phyloP scores from a whole-genome alignment of 2,797 vertebrate species.

The Sebastolobus alascanus region DNA sequence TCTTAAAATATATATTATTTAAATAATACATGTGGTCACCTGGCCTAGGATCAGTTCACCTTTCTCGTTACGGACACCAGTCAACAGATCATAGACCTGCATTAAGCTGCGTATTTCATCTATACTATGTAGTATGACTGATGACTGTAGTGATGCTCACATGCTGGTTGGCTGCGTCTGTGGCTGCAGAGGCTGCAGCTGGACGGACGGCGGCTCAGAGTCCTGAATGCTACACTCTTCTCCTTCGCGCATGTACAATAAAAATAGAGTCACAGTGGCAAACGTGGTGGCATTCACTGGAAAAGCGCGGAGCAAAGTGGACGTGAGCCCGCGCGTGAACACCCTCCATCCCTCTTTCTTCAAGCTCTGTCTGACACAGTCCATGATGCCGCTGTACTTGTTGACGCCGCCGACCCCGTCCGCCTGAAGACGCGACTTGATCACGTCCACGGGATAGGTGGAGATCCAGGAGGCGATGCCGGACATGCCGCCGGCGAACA shows the following conservation, averaged over 20 bases:
- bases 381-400: conserved; percentile 90
- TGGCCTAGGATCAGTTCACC: conserved; percentile 37
- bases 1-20: conserved; percentile 73
- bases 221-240: conserved; percentile 82
- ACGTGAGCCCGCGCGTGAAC: conserved; percentile 94
- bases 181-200: conserved; percentile 87
- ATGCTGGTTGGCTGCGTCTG: conserved; percentile 76
- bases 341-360: conserved; percentile 92
- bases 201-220: conserved; percentile 83
- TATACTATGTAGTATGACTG: neutral
- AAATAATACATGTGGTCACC: conserved; percentile 64
- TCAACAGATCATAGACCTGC: conserved; percentile 43
- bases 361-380: conserved; percentile 93
- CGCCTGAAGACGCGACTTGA: conserved; percentile 96
- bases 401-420: conserved; percentile 91
- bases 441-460: conserved; percentile 97
- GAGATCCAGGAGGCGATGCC: conserved; percentile 97
- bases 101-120: conserved; percentile 13
- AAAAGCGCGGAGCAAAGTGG: conserved; percentile 95
- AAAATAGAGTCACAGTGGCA: conserved; percentile 95
- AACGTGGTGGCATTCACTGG: conserved; percentile 98
- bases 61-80: conserved; percentile 25
- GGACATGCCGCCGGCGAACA: conserved; percentile 94
- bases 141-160: conserved; percentile 38
- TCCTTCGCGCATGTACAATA: conserved; percentile 90